Evolutionary conservation across 2,113 vertebrate species (phyloP).

Genomic region (Echinops telfairi): DNA sequence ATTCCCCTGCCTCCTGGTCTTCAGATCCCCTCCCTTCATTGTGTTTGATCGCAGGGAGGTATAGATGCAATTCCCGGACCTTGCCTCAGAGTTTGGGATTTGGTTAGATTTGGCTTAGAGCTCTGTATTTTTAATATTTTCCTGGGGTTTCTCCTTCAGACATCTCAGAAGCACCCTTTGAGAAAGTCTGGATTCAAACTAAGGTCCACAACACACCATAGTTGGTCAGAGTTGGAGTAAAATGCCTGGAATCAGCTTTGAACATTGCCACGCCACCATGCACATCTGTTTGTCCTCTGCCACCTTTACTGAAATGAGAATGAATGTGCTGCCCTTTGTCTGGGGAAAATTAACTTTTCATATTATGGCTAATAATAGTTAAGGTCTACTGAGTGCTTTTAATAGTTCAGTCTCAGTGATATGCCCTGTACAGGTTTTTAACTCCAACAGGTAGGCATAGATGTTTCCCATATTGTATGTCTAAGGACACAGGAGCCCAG

Average conservation of each 20-base stretch:
- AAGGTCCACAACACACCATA: not conserved
- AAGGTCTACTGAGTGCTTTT: slow-evolving; percentile 28
- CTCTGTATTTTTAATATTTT: slow-evolving; percentile 5
- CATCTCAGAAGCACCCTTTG: not conserved
- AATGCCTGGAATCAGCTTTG: not conserved
- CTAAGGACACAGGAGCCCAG: slow-evolving; percentile 41
- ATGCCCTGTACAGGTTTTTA: not conserved
- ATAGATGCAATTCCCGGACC: not conserved
- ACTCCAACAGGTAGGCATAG: not conserved
- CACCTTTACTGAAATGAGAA: not conserved
- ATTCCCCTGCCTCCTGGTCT: not conserved
- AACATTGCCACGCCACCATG: not conserved
- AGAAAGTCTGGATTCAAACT: slow-evolving; percentile 15
- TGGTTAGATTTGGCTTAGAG: not conserved
- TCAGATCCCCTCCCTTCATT: not conserved
- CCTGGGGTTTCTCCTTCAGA: not conserved
- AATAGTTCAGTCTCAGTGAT: not conserved
- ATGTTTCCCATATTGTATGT: slow-evolving; percentile 35
- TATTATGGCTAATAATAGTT: slow-evolving; percentile 31
- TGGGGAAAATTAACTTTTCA: slow-evolving; percentile 24
- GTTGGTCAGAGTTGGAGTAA: not conserved
- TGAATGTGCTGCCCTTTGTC: not conserved
- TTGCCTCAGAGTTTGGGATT: not conserved
- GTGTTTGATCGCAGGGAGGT: not conserved
- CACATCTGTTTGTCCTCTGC: not conserved